These are phyloP conservation scores for Sinonovacula constricta DNA, from an alignment of 1,140 invertebrate genomes.

Conservation along the genomic window DNA sequence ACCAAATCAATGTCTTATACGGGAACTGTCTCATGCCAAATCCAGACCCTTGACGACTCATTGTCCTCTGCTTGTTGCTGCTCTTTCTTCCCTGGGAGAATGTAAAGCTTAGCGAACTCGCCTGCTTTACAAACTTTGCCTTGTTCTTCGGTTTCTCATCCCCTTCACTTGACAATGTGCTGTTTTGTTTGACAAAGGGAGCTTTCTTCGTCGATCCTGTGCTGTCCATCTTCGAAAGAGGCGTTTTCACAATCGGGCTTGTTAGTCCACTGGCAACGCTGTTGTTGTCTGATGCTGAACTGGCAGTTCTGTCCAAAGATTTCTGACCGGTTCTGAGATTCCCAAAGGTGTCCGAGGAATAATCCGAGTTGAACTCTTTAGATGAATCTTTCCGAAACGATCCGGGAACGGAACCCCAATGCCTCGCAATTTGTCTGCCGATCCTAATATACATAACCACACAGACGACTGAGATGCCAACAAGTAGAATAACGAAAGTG, in stretches of 20 bases:
- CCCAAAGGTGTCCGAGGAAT: constrained; percentile 30
- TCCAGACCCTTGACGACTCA: constrained; percentile 27
- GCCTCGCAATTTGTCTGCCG: constrained; percentile 19
- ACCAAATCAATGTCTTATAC: constrained; percentile 49
- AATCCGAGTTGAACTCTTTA: constrained; percentile 22
- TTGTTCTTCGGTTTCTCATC: neutral
- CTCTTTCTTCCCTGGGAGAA: neutral
- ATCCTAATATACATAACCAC: constrained; percentile 46
- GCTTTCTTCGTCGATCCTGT: neutral
- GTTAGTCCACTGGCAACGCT: neutral
- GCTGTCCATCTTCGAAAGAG: neutral
- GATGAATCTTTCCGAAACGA: constrained; percentile 35
- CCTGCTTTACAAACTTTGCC: constrained; percentile 22
- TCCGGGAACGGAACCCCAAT: constrained; percentile 27
- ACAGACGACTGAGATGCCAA: constrained; percentile 25
- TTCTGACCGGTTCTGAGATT: constrained; percentile 6
- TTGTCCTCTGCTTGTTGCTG: neutral
- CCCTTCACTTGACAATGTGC: neutral
- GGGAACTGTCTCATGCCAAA: constrained; percentile 25
- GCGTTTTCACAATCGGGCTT: neutral
- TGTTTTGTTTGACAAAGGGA: constrained; percentile 2
- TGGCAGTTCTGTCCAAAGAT: neutral
- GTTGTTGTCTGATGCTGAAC: neutral
- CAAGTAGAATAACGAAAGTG: constrained; percentile 10
- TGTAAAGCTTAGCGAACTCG: neutral